phyloP scores from a whole-genome alignment of 1,140 invertebrate genomes.

The Kradibia gibbosae region DNA sequence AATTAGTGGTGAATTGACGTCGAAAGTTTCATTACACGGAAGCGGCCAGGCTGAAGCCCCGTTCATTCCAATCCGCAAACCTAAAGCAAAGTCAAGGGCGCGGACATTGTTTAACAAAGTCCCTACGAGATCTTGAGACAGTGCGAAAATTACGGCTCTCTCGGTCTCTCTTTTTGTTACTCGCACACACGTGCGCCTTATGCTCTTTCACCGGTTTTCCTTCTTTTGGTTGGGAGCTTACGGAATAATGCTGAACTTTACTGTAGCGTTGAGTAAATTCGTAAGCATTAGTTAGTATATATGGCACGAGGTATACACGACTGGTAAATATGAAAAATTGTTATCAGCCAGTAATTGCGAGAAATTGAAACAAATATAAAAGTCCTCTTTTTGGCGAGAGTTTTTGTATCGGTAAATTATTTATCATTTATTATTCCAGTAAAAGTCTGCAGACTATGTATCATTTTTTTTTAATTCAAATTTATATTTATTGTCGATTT shows the following conservation, averaged over 20 bases:
- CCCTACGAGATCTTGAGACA: neutral
- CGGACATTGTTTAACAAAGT: neutral
- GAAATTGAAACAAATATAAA: neutral
- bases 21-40: neutral
- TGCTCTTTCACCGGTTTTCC: neutral
- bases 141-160: neutral
- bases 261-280: too few species aligned
- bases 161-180: neutral
- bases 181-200: neutral
- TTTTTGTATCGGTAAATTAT: too few species aligned
- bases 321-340: neutral
- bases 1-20: too few species aligned
- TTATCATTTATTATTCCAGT: too few species aligned
- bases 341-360: neutral
- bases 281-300: neutral
- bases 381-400: neutral
- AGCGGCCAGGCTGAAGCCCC: constrained; percentile 24
- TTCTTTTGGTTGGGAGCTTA: neutral
- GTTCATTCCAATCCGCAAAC: neutral
- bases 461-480: too few species aligned
- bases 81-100: constrained; percentile 40
- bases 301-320: neutral
- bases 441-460: too few species aligned
- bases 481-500: too few species aligned
- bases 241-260: too few species aligned